These are phyloP conservation scores for Mustelus asterias DNA, from an alignment of 2,113 vertebrate genomes.

Conservation along the genomic window DNA sequence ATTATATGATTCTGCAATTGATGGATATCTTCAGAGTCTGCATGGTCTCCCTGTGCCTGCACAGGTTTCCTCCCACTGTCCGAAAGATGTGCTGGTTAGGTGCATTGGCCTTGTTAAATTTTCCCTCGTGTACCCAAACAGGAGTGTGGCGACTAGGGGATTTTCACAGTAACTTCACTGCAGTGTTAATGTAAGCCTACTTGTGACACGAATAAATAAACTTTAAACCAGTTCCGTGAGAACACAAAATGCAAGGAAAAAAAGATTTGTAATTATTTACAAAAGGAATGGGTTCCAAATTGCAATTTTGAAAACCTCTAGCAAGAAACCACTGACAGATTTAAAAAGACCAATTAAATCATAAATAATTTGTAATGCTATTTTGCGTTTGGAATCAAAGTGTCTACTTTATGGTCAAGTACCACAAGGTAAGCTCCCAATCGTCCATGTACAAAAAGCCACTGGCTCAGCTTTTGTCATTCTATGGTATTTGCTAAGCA, in stretches of 20 bases:
- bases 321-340: slow-evolving; percentile 48
- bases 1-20: background rate
- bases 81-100: too few relatives aligned
- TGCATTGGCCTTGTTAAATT: too few relatives aligned
- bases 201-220: too few relatives aligned
- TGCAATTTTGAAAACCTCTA: slow-evolving; percentile 44
- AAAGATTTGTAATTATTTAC: background rate
- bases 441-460: background rate
- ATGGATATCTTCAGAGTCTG: background rate
- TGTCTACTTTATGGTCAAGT: background rate
- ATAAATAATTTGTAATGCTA: slow-evolving; percentile 43
- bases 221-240: background rate
- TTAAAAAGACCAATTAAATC: slow-evolving; percentile 48
- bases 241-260: background rate
- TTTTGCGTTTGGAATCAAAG: background rate
- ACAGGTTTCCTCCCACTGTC: too few relatives aligned
- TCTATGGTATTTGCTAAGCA: too few relatives aligned
- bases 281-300: slow-evolving; percentile 31
- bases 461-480: background rate
- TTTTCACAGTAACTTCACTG: too few relatives aligned
- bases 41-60: too few relatives aligned
- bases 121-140: too few relatives aligned
- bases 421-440: background rate
- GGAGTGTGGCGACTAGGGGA: too few relatives aligned
- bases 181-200: too few relatives aligned